Conservation (phyloP, 2,113 vertebrate genomes). For the Prolemur simus region DNA sequence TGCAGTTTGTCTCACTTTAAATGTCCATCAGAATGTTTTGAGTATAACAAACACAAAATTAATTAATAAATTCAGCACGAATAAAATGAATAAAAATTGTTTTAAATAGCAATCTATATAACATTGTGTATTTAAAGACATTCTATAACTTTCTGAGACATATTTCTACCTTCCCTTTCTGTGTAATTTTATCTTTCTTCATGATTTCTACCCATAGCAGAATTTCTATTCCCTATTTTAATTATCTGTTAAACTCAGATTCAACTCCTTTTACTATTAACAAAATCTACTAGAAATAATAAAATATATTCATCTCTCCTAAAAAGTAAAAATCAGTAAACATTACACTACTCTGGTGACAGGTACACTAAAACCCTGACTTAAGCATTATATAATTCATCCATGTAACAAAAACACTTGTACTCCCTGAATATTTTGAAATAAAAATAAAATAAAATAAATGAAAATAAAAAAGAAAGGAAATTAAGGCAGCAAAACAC, state of each 20-base stretch:
- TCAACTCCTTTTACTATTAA: neutral
- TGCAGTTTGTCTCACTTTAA: neutral
- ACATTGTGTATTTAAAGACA: neutral
- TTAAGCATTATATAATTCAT: no score
- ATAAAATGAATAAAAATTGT: neutral
- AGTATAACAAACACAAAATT: neutral
- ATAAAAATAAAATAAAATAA: neutral
- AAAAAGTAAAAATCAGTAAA: neutral
- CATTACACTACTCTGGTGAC: no score
- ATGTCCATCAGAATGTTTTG: neutral
- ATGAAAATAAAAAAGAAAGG: neutral
- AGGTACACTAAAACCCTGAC: no score
- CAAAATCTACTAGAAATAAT: neutral
- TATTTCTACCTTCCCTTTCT: neutral
- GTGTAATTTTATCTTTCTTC: neutral
- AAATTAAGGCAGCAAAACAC: neutral
- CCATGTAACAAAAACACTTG: no score
- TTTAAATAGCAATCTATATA: neutral
- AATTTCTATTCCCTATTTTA: neutral
- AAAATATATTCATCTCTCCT: neutral
- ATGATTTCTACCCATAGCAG: neutral
- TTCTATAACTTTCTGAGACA: neutral
- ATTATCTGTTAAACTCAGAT: neutral
- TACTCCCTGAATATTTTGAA: no score
- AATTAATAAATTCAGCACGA: neutral